These are phyloP conservation scores for Propithecus coquereli DNA, from an alignment of 2,113 vertebrate genomes.

Conservation along the genomic window DNA sequence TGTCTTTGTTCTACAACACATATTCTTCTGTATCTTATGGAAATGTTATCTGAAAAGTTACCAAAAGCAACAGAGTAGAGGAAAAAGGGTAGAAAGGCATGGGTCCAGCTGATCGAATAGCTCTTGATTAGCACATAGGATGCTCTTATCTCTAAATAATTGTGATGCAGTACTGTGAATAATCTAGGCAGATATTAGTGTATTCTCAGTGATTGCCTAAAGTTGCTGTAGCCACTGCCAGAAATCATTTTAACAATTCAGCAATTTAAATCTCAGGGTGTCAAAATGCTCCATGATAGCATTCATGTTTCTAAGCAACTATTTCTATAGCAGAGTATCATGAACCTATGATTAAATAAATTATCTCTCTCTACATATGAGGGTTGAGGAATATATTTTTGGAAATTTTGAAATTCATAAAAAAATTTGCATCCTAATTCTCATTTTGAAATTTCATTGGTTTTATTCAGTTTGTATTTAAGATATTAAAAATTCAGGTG, in stretches of 20 bases:
- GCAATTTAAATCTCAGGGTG: not conserved
- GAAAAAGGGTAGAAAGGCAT: not conserved
- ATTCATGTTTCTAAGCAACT: constrained; percentile 57
- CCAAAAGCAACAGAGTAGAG: not conserved
- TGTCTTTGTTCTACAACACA: not conserved
- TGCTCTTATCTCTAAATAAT: not conserved
- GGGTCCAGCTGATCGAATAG: not conserved
- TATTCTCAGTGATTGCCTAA: not conserved
- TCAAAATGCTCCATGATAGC: not conserved
- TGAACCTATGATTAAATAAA: constrained; percentile 63
- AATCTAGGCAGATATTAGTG: not conserved
- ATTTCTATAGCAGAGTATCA: constrained; percentile 45
- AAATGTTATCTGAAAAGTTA: not conserved
- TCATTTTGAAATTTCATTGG: constrained; percentile 14
- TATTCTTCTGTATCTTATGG: not conserved
- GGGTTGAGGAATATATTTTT: constrained; percentile 18
- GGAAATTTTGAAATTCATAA: constrained; percentile 46
- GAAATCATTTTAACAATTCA: not conserved
- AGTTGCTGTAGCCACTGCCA: not conserved
- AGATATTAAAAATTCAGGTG: constrained; percentile 13
- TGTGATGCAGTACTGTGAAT: not conserved
- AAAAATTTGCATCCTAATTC: not conserved
- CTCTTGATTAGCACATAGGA: not conserved
- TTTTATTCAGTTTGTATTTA: not conserved
- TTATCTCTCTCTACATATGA: not conserved